phyloP scores from a whole-genome alignment of 2,888 invertebrate genomes.

The Nymphalis polychloros region DNA sequence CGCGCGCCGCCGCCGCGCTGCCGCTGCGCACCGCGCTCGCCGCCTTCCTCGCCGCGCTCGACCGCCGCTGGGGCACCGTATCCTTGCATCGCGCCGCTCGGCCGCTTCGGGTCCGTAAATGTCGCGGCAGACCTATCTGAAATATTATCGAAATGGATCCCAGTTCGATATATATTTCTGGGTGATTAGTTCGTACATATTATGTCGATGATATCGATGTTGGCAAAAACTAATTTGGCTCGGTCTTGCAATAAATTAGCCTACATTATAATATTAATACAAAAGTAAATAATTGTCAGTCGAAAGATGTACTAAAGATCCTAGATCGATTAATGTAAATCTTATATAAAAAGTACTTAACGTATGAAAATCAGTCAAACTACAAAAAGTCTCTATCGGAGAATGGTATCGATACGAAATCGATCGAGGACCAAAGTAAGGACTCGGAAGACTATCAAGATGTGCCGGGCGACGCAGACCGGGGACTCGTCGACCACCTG shows the following conservation, averaged over 20 bases:
- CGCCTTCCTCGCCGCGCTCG: constrained; percentile 86
- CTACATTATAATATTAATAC: not conserved
- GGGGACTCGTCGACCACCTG: constrained; percentile 55
- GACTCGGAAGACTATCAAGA: constrained; percentile 38
- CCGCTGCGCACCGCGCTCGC: constrained; percentile 88
- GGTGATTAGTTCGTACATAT: too few species aligned
- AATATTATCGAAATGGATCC: too few species aligned
- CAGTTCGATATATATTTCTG: too few species aligned
- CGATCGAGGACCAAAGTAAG: constrained; percentile 20
- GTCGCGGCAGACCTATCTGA: too few species aligned
- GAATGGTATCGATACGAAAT: constrained; percentile 26
- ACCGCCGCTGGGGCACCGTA: constrained; percentile 87
- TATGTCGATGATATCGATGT: not conserved
- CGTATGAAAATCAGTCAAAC: constrained; percentile 20
- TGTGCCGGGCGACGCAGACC: constrained; percentile 40
- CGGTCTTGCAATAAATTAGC: too few species aligned
- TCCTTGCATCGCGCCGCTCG: constrained; percentile 62
- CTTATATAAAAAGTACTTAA: not conserved
- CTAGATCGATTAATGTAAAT: too few species aligned
- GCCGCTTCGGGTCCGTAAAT: too few species aligned
- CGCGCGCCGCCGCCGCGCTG: constrained; percentile 87
- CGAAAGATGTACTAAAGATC: too few species aligned
- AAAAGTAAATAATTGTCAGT: too few species aligned
- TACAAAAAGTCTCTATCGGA: constrained; percentile 22
- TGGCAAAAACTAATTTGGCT: not conserved